Evolutionary conservation across 2,888 invertebrate species (phyloP), one percentile per base, ranked within the genome.

Genomic region (Bugula neritina): DNA sequence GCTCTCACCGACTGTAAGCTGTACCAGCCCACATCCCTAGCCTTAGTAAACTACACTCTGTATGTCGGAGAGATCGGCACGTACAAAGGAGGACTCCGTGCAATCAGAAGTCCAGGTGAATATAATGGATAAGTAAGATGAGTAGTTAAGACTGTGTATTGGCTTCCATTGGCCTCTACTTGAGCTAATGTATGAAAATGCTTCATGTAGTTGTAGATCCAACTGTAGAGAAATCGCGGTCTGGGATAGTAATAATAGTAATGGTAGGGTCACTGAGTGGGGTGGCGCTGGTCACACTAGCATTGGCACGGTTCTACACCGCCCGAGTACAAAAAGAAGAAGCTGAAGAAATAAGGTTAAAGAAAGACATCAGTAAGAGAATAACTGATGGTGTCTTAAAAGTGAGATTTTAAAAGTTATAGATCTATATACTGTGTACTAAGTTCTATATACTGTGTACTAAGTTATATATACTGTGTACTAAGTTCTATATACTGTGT

Each of bases 11-110:
- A 63, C 13, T 63, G 63, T 63, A 27, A 63, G 31, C 31, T 63
- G n/a, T 63, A 63, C n/a, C 63, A 63, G 31, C 63, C 63, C 3
- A 27, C n/a, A 63, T 63, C 63, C 10, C 25, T 63, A 31, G 63
- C 34, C 13, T 25, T 63, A 10, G n/a, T 63, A 34, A 27, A 63
- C 31, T 31, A 31, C 31, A 31, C 31, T 25, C 2, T 63, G 29
- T 63, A 63, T 27, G 27, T 63, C 3, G 63, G 63, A 13, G 63
- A 63, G 34, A 63, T 21, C 21, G 63, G 63, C 21, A 63, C 29
- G 5, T 63, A 63, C n/a, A 10, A 27, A 25, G 63, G 63, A 29
- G 63, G 63, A 13, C 63, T 63, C 17, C 63, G 63, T 5, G 63
- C 34, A 5, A 63, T 63, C n/a, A n/a, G n/a, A 3, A 21, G n/a